Conservation (phyloP, 2,888 invertebrate genomes). For the Neoaliturus tenellus region DNA sequence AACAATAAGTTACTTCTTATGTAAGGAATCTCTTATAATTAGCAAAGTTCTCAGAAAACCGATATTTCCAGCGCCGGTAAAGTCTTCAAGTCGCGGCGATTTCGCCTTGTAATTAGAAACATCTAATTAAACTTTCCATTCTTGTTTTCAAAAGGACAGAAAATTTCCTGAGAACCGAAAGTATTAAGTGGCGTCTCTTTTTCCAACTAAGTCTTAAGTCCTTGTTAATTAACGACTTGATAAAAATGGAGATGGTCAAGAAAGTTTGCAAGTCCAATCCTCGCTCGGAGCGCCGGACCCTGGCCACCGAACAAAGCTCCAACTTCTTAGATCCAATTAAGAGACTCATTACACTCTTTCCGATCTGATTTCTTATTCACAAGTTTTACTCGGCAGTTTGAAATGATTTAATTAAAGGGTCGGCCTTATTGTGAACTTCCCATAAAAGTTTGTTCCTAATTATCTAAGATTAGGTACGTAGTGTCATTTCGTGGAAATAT, state of each 20-base stretch:
- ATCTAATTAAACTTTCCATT: conserved; percentile 20
- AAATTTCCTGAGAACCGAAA: conserved; percentile 20
- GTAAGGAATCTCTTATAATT: neutral
- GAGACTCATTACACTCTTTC: conserved; percentile 37
- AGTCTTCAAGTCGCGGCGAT: neutral
- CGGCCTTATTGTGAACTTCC: no score
- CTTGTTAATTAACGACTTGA: conserved; percentile 40
- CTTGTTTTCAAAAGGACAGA: conserved; percentile 16
- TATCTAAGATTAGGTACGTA: no score
- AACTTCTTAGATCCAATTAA: conserved; percentile 50
- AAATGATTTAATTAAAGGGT: neutral
- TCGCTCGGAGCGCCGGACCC: conserved; percentile 5
- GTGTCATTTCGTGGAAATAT: no score
- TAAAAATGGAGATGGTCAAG: conserved; percentile 39
- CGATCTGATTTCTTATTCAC: neutral
- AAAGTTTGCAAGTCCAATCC: conserved; percentile 13
- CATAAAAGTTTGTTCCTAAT: no score
- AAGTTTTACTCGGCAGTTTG: neutral
- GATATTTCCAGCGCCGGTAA: neutral
- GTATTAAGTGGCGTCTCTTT: conserved; percentile 46
- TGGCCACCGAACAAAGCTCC: conserved; percentile 8
- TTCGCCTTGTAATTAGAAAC: conserved; percentile 6
- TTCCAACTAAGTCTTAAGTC: conserved; percentile 28
- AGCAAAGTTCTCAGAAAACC: neutral
- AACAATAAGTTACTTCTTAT: no score